These are phyloP conservation scores for Dendrolimus houi DNA, from an alignment of 2,888 invertebrate species.

Conservation along the genomic window DNA sequence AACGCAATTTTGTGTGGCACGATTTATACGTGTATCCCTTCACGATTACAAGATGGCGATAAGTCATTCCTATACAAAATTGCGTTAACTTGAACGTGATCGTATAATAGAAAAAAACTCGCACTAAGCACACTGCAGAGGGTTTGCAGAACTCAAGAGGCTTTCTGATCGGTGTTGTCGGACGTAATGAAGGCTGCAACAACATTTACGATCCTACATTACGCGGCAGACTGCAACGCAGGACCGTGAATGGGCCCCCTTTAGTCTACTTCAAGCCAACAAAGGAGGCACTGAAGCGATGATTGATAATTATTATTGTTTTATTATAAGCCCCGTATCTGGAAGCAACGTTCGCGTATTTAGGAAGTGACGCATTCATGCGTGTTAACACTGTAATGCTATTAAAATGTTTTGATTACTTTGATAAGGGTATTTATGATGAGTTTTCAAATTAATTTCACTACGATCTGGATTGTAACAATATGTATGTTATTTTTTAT, in stretches of 20 bases:
- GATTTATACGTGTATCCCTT: too few species aligned
- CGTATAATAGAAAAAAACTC: too few species aligned
- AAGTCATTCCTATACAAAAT: too few species aligned
- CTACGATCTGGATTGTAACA: background rate
- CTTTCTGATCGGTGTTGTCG: too few species aligned
- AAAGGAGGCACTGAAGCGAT: slow-evolving; percentile 16
- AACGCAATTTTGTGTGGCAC: too few species aligned
- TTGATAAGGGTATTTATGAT: slow-evolving; percentile 25
- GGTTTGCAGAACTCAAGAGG: too few species aligned
- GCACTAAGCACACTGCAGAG: background rate
- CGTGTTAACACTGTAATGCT: slow-evolving; percentile 47
- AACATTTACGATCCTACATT: background rate
- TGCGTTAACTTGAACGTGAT: too few species aligned
- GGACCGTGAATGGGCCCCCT: background rate
- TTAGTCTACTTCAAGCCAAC: slow-evolving; percentile 6
- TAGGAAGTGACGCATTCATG: slow-evolving; percentile 39
- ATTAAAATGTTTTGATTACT: slow-evolving; percentile 44
- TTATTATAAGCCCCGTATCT: slow-evolving; percentile 19
- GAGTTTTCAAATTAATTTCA: background rate
- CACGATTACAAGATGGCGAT: too few species aligned
- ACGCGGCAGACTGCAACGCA: background rate
- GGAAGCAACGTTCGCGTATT: slow-evolving; percentile 16
- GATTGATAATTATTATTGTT: slow-evolving; percentile 24
- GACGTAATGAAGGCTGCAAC: background rate
- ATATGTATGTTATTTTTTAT: too few species aligned